Conservation (phyloP, 2,888 invertebrate species). For the Ochropacha duplaris region DNA sequence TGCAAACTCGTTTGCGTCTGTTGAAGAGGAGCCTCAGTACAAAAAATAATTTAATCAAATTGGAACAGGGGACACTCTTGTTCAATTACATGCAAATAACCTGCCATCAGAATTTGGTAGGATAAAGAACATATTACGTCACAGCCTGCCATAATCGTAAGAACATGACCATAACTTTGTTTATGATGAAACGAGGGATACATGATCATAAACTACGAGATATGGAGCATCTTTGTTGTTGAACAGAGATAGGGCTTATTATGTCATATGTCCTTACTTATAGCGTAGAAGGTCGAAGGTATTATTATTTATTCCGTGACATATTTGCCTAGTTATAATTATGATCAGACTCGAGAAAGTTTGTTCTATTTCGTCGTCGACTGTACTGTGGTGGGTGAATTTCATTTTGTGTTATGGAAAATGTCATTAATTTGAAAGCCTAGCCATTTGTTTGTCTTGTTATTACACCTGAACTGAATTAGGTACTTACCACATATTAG, state of each 20-base stretch:
- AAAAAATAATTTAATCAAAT: conserved; percentile 25
- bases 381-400: not conserved
- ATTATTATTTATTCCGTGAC: not conserved
- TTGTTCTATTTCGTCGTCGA: not conserved
- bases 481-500: not conserved
- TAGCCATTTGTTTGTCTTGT: not conserved
- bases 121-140: not conserved
- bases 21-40: conserved; percentile 2
- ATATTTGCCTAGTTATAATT: not conserved
- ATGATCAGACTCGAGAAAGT: not conserved
- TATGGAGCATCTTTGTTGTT: not conserved
- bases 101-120: conserved; percentile 16
- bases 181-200: not conserved
- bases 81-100: conserved; percentile 46
- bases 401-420: not conserved
- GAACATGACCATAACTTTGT: conserved; percentile 1
- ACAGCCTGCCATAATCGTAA: not conserved
- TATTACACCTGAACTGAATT: not conserved
- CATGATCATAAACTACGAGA: conserved; percentile 1
- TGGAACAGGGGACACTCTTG: conserved; percentile 24
- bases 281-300: not conserved
- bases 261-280: not conserved
- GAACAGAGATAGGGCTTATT: not conserved
- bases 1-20: not conserved
- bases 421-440: not conserved